phyloP scores from a whole-genome alignment of 2,888 invertebrate genomes.

The Cistogaster globosa region DNA sequence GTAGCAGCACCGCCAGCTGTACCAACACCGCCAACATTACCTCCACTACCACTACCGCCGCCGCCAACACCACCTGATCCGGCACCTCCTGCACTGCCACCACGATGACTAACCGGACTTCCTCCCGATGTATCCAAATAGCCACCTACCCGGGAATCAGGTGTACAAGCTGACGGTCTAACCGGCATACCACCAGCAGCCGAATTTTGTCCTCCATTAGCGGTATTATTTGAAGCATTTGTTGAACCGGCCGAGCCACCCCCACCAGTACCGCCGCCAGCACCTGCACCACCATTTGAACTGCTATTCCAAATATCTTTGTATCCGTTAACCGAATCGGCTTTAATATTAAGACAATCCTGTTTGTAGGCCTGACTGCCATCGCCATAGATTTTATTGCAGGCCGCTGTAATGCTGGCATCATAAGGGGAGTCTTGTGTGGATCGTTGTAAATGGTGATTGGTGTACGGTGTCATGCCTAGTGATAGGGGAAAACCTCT shows the following conservation, averaged over 20 bases:
- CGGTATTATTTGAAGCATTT: conserved; percentile 80
- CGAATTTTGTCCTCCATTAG: conserved; percentile 86
- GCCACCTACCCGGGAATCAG: conserved; percentile 91
- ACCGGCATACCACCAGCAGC: conserved; percentile 85
- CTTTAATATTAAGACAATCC: conserved; percentile 87
- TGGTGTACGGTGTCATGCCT: conserved; percentile 93
- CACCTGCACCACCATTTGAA: conserved; percentile 84
- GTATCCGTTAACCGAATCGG: conserved; percentile 84
- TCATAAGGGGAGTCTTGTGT: conserved; percentile 96
- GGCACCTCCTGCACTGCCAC: conserved; percentile 86
- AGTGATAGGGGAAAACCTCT: conserved; percentile 93
- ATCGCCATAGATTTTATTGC: conserved; percentile 87
- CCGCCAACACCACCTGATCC: conserved; percentile 88
- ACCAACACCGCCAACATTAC: conserved; percentile 86
- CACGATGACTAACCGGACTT: conserved; percentile 88
- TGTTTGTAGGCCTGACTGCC: conserved; percentile 85
- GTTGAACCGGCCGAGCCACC: conserved; percentile 86
- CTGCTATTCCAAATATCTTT: conserved; percentile 87
- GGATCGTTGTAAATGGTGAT: conserved; percentile 89
- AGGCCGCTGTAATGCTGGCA: conserved; percentile 93
- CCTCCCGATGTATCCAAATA: conserved; percentile 90
- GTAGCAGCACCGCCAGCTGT: conserved; percentile 84
- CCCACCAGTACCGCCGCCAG: conserved; percentile 84
- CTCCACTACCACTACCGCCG: conserved; percentile 79
- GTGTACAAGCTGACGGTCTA: conserved; percentile 94